Conservation (phyloP, 2,888 invertebrate genomes). For the Drosophila monieri region DNA sequence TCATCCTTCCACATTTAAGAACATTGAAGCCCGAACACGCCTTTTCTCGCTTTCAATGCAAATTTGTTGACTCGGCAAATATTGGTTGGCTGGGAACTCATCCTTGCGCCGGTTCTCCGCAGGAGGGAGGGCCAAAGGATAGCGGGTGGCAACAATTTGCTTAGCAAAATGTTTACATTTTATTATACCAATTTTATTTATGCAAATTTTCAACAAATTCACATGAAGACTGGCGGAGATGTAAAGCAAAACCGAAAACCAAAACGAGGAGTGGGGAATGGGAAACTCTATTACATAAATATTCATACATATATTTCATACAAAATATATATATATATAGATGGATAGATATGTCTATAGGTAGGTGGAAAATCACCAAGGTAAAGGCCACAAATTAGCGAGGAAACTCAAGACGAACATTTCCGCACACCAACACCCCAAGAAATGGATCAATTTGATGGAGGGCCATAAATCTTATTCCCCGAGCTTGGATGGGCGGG, state of each 20-base stretch:
- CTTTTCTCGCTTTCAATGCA: constrained; percentile 55
- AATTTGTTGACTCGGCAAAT: constrained; percentile 70
- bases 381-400: constrained; percentile 36
- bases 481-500: not conserved
- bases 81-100: constrained; percentile 37
- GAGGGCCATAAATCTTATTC: constrained; percentile 20
- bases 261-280: not conserved
- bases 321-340: not conserved
- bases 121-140: not conserved
- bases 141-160: constrained; percentile 63
- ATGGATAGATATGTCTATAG: not conserved
- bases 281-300: constrained; percentile 29
- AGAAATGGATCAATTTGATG: constrained; percentile 39
- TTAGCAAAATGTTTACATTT: constrained; percentile 75
- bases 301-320: constrained; percentile 2
- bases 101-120: not conserved
- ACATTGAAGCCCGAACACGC: constrained; percentile 13
- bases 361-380: constrained; percentile 26
- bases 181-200: constrained; percentile 77
- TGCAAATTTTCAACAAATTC: constrained; percentile 70
- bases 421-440: not conserved
- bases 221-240: constrained; percentile 30
- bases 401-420: constrained; percentile 23
- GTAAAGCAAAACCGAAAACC: constrained; percentile 1
- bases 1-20: too few species aligned